Base-by-base conservation (phyloP, 2,113 vertebrate genomes). In the Pteruthius melanotis region DNA sequence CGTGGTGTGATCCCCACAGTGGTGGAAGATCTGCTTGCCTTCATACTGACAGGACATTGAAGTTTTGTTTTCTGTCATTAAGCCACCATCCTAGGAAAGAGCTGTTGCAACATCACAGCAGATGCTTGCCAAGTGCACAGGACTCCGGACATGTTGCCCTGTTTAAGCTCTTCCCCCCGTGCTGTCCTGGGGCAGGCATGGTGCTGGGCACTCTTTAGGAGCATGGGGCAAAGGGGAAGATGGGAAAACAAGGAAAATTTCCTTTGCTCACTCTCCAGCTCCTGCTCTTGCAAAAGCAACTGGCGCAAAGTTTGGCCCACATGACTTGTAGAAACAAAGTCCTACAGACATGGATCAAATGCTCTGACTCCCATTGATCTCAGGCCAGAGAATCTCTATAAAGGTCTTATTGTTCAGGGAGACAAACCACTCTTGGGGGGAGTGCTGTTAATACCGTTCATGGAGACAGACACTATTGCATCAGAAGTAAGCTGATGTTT, bases 301-400 rank as follows among this genome's bases (percentile, higher is more conserved):
- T 90, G 71, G 82, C 4, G 1, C 59, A 71, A 90, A 90, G 69
- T 90, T 94, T 87, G 88, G 80, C 77, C 92, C 88, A 76, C 92
- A 87, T 94, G 95, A 90, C 90, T 94, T 87, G 76, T 65, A 86
- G 76, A 94, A 96, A 96, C 93, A 96, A 96, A 92, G 93, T 96
- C 69, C 83, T 94, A 82, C 83, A 95, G 96, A 95, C 92, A 75
- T 57, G 85, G 83, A 95, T 90, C 92, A 93, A 94, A 90, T 92
- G 80, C 80, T 79, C 80, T 96, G 86, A 76, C 19, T 93, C 31
- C 49, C 72, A 88, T 68, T 96, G 95, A 94, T 95, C 83, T 93
- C 83, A 87, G 74, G 92, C 95, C 96, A 96, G 70, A 90, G 83
- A 76, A 96, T 90, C 72, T 96, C 65, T 79, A 95, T 78, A 96